Evolutionary conservation across 1,140 invertebrate genomes (phyloP), one percentile per base, ranked within the genome.

Genomic region (Psilanteris sp.): DNA sequence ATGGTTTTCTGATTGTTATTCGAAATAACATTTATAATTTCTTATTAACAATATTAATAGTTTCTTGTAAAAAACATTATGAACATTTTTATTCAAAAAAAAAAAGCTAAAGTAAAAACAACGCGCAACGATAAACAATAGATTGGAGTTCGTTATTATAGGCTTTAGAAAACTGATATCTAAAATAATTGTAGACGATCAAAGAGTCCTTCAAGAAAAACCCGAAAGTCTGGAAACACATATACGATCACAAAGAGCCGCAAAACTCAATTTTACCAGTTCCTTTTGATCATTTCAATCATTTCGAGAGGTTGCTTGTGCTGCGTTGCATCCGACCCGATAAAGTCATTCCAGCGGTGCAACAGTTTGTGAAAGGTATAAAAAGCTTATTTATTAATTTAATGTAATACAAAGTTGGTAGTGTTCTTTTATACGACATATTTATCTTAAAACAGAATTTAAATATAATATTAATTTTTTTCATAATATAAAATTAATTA

Each of bases 281-380:
- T 15, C 93, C 92, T n/a, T 95, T 93, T 91, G 79, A 93, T 13
- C 85, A 91, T 77, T 84, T 96, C 5, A 89, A 86, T 16, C 32
- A 81, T 5, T 96, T 98, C 83, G 94, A 97, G 89, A 94, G 91
- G 86, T 87, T 98, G 74, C 83, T 96, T 44, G 85, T 97, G 0
- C 84, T 98, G 4, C 90, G 96, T 18, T 96, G 95, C 81, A 90
- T 98, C 36, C 90, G 96, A 34, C 92, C 93, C 15, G 96, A 98
- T 86, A 98, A 98, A 91, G 91, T 98, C 70, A 90, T 97, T 26
- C 94, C 96, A 3, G 94, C 93, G 1, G 91, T 96, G 4, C 93
- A 96, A 83, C 86, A 91, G 43, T 94, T 94, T 83, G 92, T 95
- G 10, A 87, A 90, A 92, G 90, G 95, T 96, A 88, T 77, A 73